Evolutionary conservation across 2,888 invertebrate species (phyloP).

Genomic region (Lysandra coridon): DNA sequence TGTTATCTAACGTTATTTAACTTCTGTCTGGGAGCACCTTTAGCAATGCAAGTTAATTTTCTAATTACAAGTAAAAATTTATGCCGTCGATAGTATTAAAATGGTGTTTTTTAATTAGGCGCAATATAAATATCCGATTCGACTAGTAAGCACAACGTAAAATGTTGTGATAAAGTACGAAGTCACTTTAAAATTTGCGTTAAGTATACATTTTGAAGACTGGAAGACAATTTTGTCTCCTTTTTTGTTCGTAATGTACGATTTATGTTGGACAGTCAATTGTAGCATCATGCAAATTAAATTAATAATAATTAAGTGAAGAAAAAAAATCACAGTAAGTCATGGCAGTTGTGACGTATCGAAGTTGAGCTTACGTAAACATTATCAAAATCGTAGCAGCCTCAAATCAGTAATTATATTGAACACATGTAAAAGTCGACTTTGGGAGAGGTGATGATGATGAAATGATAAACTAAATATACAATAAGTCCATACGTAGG

Average conservation of each 20-base stretch:
- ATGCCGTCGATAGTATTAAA: background rate
- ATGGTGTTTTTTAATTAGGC: background rate
- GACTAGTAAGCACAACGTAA: background rate
- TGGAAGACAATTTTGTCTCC: background rate
- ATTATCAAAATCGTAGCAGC: background rate
- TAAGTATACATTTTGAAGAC: background rate
- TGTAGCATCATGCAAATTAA: background rate
- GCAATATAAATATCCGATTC: background rate
- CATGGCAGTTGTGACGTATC: background rate
- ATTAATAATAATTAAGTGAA: background rate
- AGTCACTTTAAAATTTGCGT: background rate
- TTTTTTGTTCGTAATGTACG: background rate
- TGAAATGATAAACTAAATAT: background rate
- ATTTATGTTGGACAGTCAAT: background rate
- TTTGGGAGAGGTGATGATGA: background rate
- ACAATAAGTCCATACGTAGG: background rate
- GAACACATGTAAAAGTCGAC: background rate
- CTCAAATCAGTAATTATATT: background rate
- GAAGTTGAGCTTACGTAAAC: background rate
- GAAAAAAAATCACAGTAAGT: slow-evolving; percentile 8
- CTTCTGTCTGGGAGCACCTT: too few species aligned
- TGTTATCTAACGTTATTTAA: too few species aligned
- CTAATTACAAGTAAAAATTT: too few species aligned
- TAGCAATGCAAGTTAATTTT: too few species aligned
- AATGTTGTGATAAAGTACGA: background rate